These are phyloP conservation scores for Crotophaga sulcirostris DNA, from an alignment of 2,113 vertebrate genomes.

Conservation along the genomic window DNA sequence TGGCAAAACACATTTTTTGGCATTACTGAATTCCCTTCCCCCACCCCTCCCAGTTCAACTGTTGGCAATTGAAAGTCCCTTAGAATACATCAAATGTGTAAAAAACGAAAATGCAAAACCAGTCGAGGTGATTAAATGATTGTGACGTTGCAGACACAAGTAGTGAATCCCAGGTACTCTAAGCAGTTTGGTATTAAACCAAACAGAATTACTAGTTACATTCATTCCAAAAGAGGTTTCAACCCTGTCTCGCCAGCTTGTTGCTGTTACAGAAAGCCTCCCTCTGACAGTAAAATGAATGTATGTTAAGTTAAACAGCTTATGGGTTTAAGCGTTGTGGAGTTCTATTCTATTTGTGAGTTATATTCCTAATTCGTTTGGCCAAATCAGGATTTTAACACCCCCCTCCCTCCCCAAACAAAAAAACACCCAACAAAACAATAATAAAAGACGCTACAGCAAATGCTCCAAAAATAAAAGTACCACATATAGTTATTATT, in stretches of 20 bases:
- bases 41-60: neutral
- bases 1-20: conserved; percentile 54
- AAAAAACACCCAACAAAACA: neutral
- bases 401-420: too few species aligned
- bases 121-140: neutral
- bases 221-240: neutral
- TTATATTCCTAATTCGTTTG: conserved; percentile 64
- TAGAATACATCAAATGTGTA: neutral
- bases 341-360: conserved; percentile 47
- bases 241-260: neutral
- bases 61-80: conserved; percentile 9
- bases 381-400: conserved; percentile 40
- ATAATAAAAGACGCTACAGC: neutral
- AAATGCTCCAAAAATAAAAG: conserved; percentile 68
- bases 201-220: neutral
- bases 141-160: neutral
- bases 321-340: conserved; percentile 16
- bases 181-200: neutral
- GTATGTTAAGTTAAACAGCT: neutral
- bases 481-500: conserved; percentile 64
- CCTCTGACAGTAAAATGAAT: neutral
- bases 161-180: neutral
- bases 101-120: neutral
- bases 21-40: neutral
- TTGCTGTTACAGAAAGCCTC: neutral